Evolutionary conservation across 2,797 vertebrate genomes (phyloP).

Genomic region (Cirrhinus mrigala): DNA sequence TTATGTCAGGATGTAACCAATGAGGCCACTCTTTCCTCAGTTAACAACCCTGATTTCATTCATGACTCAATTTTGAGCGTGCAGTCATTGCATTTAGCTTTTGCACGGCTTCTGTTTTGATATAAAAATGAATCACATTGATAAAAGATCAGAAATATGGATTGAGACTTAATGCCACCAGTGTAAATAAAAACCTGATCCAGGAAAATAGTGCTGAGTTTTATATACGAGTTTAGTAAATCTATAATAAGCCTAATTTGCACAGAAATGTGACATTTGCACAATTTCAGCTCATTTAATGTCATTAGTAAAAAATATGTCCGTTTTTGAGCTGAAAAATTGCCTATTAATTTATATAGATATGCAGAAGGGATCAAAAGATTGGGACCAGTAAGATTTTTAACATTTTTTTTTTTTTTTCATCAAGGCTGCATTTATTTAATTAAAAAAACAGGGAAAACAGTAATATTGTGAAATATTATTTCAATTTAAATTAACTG

Average conservation of each 20-base stretch:
- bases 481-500: too few species aligned
- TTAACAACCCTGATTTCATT: slow-evolving; percentile 5
- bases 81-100: background rate
- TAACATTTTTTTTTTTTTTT: too few species aligned
- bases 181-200: background rate
- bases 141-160: background rate
- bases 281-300: background rate
- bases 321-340: background rate
- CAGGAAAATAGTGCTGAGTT: background rate
- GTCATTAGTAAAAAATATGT: background rate
- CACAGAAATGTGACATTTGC: background rate
- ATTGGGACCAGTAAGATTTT: too few species aligned
- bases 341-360: background rate
- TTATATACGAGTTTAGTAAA: background rate
- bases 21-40: slow-evolving; percentile 41
- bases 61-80: background rate
- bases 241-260: background rate
- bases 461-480: too few species aligned
- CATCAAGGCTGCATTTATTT: too few species aligned
- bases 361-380: too few species aligned
- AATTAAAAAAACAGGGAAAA: too few species aligned
- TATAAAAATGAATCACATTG: background rate
- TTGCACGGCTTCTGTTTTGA: background rate
- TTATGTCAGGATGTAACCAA: slow-evolving; percentile 46
- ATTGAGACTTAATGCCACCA: background rate